phyloP scores from a whole-genome alignment of 2,113 vertebrate species.

The Hippocampus guttulatus region DNA sequence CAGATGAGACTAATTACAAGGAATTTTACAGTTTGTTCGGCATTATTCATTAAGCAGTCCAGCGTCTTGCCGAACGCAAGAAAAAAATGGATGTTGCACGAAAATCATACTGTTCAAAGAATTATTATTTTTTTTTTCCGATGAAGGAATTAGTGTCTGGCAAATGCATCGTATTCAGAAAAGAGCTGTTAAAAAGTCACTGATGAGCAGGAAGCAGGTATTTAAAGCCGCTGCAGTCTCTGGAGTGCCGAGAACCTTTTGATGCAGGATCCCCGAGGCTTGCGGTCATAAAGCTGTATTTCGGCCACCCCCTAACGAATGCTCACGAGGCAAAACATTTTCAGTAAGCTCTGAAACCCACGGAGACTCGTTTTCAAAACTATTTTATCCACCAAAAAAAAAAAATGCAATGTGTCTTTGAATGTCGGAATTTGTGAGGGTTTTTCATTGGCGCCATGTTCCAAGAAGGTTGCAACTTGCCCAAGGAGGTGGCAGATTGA shows the following conservation, averaged over 20 bases:
- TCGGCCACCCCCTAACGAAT: neutral
- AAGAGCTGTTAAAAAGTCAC: neutral
- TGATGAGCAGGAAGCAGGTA: neutral
- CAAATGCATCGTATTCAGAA: neutral
- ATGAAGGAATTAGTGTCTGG: neutral
- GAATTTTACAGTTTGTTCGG: neutral
- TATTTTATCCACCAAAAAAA: neutral
- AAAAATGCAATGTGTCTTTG: too few relatives aligned
- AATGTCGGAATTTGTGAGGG: too few relatives aligned
- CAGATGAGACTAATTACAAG: neutral
- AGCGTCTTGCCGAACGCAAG: neutral
- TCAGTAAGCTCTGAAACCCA: neutral
- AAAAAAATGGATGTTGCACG: neutral
- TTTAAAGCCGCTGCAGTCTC: neutral
- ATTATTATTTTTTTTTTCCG: too few relatives aligned
- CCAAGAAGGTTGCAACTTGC: neutral
- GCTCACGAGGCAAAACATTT: neutral
- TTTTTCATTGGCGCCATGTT: neutral
- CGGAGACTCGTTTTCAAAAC: neutral
- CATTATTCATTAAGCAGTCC: too few relatives aligned
- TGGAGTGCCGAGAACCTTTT: neutral
- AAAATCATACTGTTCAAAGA: neutral
- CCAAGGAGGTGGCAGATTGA: neutral
- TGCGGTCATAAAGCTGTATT: neutral
- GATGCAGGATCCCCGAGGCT: neutral